Evolutionary conservation across 1,140 invertebrate genomes (phyloP).

Genomic region (Agrypnia vestita): DNA sequence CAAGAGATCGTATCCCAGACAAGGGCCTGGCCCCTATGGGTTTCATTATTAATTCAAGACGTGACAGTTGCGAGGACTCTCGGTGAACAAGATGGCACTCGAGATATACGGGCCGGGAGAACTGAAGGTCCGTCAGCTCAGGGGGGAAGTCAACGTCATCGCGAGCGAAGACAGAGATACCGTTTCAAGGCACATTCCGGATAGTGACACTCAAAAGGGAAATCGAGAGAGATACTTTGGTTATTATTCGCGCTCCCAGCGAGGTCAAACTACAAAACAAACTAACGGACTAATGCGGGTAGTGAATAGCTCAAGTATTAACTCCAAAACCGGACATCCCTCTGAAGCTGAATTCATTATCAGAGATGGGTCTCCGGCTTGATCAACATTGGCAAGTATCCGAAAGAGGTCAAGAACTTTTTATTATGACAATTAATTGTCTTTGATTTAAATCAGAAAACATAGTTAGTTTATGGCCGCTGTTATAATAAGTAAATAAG

Average conservation of each 20-base stretch:
- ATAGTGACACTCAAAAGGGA: constrained; percentile 9
- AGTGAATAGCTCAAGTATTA: constrained; percentile 3
- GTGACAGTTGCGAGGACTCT: constrained; percentile 35
- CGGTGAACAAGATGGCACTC: constrained; percentile 35
- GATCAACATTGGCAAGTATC: too few relatives aligned
- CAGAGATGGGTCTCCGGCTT: too few relatives aligned
- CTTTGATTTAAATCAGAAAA: too few relatives aligned
- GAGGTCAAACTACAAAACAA: constrained; percentile 30
- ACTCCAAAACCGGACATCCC: neutral
- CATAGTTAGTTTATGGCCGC: too few relatives aligned
- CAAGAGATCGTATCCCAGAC: neutral
- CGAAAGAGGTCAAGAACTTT: too few relatives aligned
- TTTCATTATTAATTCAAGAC: constrained; percentile 43
- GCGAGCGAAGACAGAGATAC: too few relatives aligned
- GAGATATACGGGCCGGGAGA: constrained; percentile 40
- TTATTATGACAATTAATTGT: too few relatives aligned
- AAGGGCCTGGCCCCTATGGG: constrained; percentile 5
- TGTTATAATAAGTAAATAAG: too few relatives aligned
- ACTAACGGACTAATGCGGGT: constrained; percentile 22
- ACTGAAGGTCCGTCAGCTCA: constrained; percentile 8
- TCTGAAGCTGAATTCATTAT: too few relatives aligned
- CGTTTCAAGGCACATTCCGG: neutral
- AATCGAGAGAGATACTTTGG: neutral
- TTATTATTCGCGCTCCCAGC: neutral
- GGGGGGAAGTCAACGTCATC: neutral